Evolutionary conservation across 2,113 vertebrate species (phyloP), one percentile per base, ranked within the genome.

Genomic region (Ciconia boyciana): DNA sequence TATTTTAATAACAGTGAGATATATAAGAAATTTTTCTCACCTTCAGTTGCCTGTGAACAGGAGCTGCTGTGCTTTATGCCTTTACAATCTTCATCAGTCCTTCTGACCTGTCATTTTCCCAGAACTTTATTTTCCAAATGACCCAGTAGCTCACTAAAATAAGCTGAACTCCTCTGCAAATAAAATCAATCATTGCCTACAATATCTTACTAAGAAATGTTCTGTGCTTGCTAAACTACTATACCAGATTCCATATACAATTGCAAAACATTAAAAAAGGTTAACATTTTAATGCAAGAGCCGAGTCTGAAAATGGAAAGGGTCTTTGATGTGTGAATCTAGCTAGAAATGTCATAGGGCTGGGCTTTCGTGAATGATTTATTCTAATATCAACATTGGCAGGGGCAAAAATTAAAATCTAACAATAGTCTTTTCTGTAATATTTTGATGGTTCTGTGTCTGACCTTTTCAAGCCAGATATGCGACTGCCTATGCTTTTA

Each of bases 1-100:
- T 90, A 90, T 95, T 88, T 95, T 95, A 95, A 91, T 91, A 95
- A 77, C 54, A 48, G 64, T 58, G 74, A 78, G 62, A 57, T 86
- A 49, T 32, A 16, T 34, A 52, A 69, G 83, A 72, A 70, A 51
- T 69, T 79, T 66, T 94, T 94, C 93, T 93, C 87, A 85, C 95
- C 72, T 91, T 62, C 62, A 34, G 39, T 17, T 91, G 78, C 58
- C 87, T 83, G 62, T 39, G 91, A 92, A 72, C 52, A 94, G 58
- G 54, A 95, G 62, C 89, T 89, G 92, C 87, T 70, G 57, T 87
- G 64, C 77, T 85, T 87, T 66, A 54, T 19, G 62, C 29, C 74
- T 76, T 68, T 70, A 57, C 13, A 5, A 60, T 83, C 89, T 80
- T 72, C 96, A 94, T 95, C 94, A 70, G 66, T 77, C 78, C 93